A percentile compares a stretch with the other conserved stretches of the same genome.
Conservation (phyloP, 2,888 invertebrate genomes). For the Oligia strigilis region DNA sequence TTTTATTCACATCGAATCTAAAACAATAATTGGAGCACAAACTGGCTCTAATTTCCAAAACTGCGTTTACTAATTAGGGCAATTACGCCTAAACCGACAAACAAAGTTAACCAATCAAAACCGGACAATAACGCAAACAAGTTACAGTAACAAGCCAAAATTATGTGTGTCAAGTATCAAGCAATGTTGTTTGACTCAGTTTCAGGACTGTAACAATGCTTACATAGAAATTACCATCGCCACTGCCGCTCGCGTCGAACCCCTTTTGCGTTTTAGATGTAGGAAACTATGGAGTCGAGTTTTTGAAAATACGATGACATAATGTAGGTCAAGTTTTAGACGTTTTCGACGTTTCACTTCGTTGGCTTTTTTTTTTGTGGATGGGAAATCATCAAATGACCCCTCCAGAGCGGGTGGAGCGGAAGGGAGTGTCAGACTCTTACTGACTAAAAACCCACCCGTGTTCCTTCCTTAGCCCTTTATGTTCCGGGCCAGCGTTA, state of each 20-base stretch:
- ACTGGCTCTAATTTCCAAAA: background rate
- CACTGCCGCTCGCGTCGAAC: slow-evolving; percentile 69
- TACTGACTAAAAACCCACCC: no score
- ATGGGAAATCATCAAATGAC: no score
- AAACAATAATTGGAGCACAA: background rate
- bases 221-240: slow-evolving; percentile 86
- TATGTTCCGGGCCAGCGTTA: no score
- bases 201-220: slow-evolving; percentile 87
- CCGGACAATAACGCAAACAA: background rate
- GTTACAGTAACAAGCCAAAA: slow-evolving; percentile 2
- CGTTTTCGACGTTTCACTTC: background rate
- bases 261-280: slow-evolving; percentile 70
- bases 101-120: slow-evolving; percentile 2
- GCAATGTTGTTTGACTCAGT: slow-evolving; percentile 33
- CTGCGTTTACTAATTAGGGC: background rate
- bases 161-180: slow-evolving; percentile 77
- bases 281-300: slow-evolving; percentile 60
- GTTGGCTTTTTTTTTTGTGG: no score
- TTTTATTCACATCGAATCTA: background rate
- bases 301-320: background rate
- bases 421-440: no score
- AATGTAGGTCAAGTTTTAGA: background rate
- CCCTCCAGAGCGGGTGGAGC: no score
- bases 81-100: slow-evolving; percentile 7
- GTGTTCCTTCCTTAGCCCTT: no score